Conservation (phyloP, 2,797 vertebrate species). For the Anabacerthia variegaticeps region DNA sequence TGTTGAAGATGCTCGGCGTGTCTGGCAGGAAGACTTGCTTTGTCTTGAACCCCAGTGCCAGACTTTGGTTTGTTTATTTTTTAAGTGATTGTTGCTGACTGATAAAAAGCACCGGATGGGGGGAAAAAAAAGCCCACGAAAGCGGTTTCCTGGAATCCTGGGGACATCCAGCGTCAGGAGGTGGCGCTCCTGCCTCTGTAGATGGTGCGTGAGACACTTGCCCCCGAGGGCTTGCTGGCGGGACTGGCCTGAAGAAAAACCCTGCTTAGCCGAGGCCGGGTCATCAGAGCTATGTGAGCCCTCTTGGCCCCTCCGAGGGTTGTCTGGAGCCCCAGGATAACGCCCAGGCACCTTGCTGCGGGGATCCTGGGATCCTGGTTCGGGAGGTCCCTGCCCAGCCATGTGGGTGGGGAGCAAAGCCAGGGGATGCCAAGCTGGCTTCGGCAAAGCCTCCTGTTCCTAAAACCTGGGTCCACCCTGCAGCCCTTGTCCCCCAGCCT, state of each 20-base stretch:
- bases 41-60: background rate
- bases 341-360: accelerated
- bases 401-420: accelerated
- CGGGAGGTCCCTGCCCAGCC: background rate
- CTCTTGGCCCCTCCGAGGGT: background rate
- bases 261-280: background rate
- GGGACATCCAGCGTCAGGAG: background rate
- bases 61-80: background rate
- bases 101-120: background rate
- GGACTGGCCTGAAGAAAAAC: background rate
- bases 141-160: background rate
- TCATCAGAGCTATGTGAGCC: accelerated
- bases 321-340: accelerated
- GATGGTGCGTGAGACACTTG: background rate
- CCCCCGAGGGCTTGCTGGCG: background rate
- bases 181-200: slow-evolving; percentile 50
- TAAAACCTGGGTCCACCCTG: accelerated
- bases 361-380: background rate
- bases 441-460: background rate
- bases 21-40: background rate
- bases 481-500: background rate
- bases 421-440: background rate
- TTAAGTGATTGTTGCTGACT: background rate
- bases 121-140: accelerated
- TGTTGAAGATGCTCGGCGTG: accelerated